These are phyloP conservation scores for Polydesmus complanatus DNA, from an alignment of 2,888 invertebrate genomes.

Conservation along the genomic window DNA sequence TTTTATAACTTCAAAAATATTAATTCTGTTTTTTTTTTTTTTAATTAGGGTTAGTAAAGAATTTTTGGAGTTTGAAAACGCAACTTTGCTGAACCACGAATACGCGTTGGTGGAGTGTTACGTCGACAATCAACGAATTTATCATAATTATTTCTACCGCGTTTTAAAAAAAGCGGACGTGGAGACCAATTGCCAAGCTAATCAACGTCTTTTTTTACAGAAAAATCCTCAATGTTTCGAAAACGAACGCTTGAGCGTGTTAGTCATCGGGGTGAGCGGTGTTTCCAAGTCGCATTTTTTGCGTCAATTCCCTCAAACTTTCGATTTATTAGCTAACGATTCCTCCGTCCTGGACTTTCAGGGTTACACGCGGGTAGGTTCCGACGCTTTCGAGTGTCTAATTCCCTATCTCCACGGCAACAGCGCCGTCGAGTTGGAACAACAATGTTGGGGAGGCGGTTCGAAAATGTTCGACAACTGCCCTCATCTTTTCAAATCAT, in stretches of 20 bases:
- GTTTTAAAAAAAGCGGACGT: not conserved
- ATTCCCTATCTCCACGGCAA: not conserved
- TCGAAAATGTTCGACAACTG: not conserved
- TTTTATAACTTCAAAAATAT: too few relatives aligned
- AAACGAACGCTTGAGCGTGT: not conserved
- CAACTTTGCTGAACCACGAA: not conserved
- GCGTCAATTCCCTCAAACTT: not conserved
- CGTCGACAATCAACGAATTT: not conserved
- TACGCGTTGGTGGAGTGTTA: not conserved
- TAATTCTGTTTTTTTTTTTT: too few relatives aligned
- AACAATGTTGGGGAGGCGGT: not conserved
- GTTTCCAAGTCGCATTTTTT: not conserved
- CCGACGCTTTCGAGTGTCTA: not conserved
- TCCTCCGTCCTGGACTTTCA: not conserved
- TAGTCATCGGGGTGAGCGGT: not conserved
- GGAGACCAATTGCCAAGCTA: not conserved
- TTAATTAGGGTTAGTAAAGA: not conserved
- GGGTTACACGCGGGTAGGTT: not conserved
- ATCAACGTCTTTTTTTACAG: not conserved
- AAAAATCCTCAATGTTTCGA: not conserved
- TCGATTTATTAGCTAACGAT: not conserved
- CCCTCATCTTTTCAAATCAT: not conserved
- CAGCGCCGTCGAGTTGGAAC: not conserved
- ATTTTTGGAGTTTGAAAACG: not conserved
- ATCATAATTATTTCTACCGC: not conserved